Base-by-base conservation (phyloP, 1,140 invertebrate species). In the Tetramorium alpestre region DNA sequence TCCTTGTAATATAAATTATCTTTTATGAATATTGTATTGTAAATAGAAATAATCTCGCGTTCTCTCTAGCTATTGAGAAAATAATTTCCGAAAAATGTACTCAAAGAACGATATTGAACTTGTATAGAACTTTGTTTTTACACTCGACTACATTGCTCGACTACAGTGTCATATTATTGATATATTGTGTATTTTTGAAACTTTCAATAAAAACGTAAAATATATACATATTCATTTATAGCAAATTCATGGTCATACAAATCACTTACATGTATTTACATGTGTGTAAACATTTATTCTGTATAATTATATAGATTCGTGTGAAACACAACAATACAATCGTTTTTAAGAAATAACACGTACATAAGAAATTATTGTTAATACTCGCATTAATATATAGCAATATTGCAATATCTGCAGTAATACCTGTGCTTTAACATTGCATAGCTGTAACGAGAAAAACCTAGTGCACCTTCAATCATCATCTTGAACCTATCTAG, bases 251-350 rank as follows among this genome's bases (percentile, higher is more conserved):
- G 54, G 38, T 75, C 18, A 8, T 64, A 77, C 75, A 28, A 56
- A 28, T 75, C 72, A 10, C 67, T 81, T 69, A 25, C 62, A 51
- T 51, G 58, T 90, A 62, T 54, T 73, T 25, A 70, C 80, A 90
- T 82, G 60, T 47, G 77, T 76, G 82, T 82, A 75, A 88, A 91
- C 44, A 86, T 91, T 91, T 91, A 91, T 91, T 91, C 58, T 65
- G 56, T 88, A 33, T 4, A 91, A 70, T 87, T 85, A 72, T 58
- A 85, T 87, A 87, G 84, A 85, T 44, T 89, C 84, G 85, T 73
- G 77, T 85, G 73, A 87, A 91, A 91, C 81, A 88, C 58, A 90
- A 89, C 87, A 81, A 85, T 91, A 89, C 13, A 85, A 85, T 87
- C 22, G 13, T 86, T 80, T 82, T 69, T 56, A 81, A 91, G 49